Evolutionary conservation across 1,140 invertebrate species (phyloP), one percentile per base, ranked within the genome.

Genomic region (Microvelia longipes): DNA sequence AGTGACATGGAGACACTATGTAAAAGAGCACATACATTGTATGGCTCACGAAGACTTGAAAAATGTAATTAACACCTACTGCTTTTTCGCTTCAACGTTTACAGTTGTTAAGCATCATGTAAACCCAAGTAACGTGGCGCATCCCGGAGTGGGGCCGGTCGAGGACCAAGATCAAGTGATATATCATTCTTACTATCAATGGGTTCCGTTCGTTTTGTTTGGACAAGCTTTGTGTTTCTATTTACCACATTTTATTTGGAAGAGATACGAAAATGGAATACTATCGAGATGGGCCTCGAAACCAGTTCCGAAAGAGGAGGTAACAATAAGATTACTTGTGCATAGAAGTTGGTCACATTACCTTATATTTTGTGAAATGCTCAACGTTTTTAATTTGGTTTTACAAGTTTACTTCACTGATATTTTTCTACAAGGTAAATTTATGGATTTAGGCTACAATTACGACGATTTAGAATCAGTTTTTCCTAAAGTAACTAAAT

Each of bases 1-100:
- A 73, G 93, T 97, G 28, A 94, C 93, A 15, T 93, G 91, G 68
- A 83, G 92, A 62, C 94, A 97, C 77, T 97, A 96, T 80, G 94
- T 98, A 74, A 92, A 92, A 1, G 92, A 95, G 77, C 93, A 93
- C 1, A 96, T 96, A 75, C 92, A 95, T 78, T 96, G 93, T 78
- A 94, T 95, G 74, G 90, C 93, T 2, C 73, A 77, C 19, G 73
- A 77, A 65, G 77, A 77, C 29, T 77, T 77, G 11, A 70, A 73
- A 26, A 77, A 88, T 71, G 82, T 86, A 60, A 82, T 90, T 26
- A 85, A 90, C 71, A 85, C 84, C 24, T 90, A 85, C 75, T 92
- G 90, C 77, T 91, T 87, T 87, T 89, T 90, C 61, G 84, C 87
- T 75, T 87, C 88, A 61, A 91, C 89, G 1, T 90, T 86, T 74